Conservation (phyloP, 1,140 invertebrate genomes). For the Drosophila ficusphila region DNA sequence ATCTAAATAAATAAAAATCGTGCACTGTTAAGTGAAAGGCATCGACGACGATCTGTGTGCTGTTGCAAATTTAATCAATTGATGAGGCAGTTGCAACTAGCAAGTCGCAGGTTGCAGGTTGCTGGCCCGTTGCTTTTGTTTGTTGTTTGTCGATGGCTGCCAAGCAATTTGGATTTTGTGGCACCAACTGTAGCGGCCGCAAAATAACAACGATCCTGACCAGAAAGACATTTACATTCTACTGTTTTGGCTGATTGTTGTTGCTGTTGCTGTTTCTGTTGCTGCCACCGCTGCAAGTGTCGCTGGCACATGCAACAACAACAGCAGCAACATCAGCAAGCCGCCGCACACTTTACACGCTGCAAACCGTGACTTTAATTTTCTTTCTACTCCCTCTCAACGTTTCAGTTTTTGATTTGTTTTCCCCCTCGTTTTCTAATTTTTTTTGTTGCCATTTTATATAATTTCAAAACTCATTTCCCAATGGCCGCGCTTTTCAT, state of each 20-base stretch:
- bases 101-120: slow-evolving; percentile 56
- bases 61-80: slow-evolving; percentile 80
- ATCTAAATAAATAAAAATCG: slow-evolving; percentile 83
- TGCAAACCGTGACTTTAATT: slow-evolving; percentile 81
- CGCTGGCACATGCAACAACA: slow-evolving; percentile 54
- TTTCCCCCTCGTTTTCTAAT: slow-evolving; percentile 46
- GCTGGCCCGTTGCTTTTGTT: slow-evolving; percentile 67
- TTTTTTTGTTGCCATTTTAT: slow-evolving; percentile 58
- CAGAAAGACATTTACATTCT: slow-evolving; percentile 82
- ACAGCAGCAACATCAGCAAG: slow-evolving; percentile 12
- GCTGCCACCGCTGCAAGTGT: slow-evolving; percentile 57
- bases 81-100: slow-evolving; percentile 70
- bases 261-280: slow-evolving; percentile 44
- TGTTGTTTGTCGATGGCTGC: slow-evolving; percentile 64
- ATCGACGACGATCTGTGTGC: slow-evolving; percentile 73
- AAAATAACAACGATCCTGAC: slow-evolving; percentile 69
- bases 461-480: slow-evolving; percentile 75
- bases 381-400: slow-evolving; percentile 49
- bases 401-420: slow-evolving; percentile 63
- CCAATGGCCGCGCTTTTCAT: slow-evolving; percentile 73
- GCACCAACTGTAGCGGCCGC: slow-evolving; percentile 43
- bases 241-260: slow-evolving; percentile 69
- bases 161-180: slow-evolving; percentile 79
- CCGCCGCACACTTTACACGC: slow-evolving; percentile 72
- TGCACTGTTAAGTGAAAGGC: slow-evolving; percentile 79